Evolutionary conservation across 53 echinoderm and acorn worm species (phyloP).

Genomic region (Echinometra lucunter): DNA sequence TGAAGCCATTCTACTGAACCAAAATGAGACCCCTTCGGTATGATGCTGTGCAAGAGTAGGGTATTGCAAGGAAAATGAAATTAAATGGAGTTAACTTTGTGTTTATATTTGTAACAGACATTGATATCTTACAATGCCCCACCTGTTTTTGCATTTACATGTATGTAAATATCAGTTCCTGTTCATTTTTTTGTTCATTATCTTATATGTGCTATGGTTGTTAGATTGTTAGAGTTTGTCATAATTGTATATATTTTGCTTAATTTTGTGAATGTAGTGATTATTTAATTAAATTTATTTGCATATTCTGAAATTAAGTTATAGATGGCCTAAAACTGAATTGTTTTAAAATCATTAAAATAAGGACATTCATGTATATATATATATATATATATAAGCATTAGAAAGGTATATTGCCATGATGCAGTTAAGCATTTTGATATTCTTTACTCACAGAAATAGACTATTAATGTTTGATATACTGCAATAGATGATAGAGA

Average conservation of each 20-base stretch:
- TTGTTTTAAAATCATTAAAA: background rate
- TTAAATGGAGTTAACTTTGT: background rate
- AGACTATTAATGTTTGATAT: background rate
- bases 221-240: background rate
- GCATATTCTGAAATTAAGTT: slow-evolving; percentile 3
- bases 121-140: background rate
- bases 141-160: background rate
- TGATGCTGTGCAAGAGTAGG: background rate
- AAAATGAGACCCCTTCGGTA: background rate
- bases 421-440: background rate
- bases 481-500: background rate
- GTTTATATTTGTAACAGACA: background rate
- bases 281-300: slow-evolving; percentile 38
- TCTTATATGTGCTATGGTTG: background rate
- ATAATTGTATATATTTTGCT: slow-evolving; percentile 49
- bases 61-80: background rate
- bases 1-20: background rate
- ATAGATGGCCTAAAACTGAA: background rate
- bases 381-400: background rate
- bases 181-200: background rate
- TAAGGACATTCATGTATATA: background rate
- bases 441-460: background rate
- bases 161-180: slow-evolving; percentile 39
- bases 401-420: background rate
- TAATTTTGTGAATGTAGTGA: background rate